Conservation (phyloP, 2,113 vertebrate genomes). For the Hypanus sabinus region DNA sequence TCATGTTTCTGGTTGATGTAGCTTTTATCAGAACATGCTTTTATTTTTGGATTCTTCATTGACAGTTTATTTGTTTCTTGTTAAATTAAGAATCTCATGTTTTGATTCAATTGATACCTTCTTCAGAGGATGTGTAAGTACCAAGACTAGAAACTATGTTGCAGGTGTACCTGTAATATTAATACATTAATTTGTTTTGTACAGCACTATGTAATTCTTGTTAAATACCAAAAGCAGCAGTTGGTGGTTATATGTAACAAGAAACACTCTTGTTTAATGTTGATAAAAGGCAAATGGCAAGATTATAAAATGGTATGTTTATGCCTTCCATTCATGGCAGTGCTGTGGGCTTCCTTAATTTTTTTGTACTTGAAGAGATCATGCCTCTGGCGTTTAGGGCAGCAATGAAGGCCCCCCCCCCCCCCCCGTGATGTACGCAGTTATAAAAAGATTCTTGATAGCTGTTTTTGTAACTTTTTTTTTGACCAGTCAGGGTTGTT, state of each 20-base stretch:
- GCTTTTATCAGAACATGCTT: neutral
- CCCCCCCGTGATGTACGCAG: too few relatives aligned
- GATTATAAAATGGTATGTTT: neutral
- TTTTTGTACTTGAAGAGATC: neutral
- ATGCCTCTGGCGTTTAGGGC: too few relatives aligned
- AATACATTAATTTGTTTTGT: neutral
- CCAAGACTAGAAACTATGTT: neutral
- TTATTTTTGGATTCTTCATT: neutral
- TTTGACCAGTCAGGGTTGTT: too few relatives aligned
- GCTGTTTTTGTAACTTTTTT: too few relatives aligned
- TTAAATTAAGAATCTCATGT: neutral
- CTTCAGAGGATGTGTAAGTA: neutral
- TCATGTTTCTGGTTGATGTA: neutral
- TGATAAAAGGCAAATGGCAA: neutral
- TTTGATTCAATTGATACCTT: neutral
- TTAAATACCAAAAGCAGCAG: slow-evolving; percentile 33
- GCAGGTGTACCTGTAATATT: neutral
- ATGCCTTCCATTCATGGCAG: neutral
- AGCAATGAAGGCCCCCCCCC: too few relatives aligned
- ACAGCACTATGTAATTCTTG: neutral
- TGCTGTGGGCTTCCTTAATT: too few relatives aligned
- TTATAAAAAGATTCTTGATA: too few relatives aligned
- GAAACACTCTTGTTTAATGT: slow-evolving; percentile 15
- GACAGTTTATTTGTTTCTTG: neutral
- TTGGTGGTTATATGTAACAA: neutral